Conservation (phyloP, 2,797 vertebrate species). For the Trematomus bernacchii region DNA sequence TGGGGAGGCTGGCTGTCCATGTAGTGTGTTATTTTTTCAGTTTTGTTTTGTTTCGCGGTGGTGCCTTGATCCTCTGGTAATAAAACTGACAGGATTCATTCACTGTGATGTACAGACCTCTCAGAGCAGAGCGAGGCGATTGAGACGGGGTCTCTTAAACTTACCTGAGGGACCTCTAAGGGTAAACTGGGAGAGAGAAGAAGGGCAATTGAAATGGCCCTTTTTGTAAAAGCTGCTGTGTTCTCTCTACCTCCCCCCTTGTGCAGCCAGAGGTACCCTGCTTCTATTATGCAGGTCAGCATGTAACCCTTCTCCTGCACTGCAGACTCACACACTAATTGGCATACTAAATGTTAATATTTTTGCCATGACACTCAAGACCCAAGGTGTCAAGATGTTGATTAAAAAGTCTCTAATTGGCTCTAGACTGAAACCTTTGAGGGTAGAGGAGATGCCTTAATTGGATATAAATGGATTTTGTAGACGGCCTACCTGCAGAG, state of each 20-base stretch:
- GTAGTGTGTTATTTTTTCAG: conserved; percentile 62
- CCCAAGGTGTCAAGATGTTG: conserved; percentile 77
- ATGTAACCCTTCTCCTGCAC: conserved; percentile 52
- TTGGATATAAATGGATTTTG: conserved; percentile 66
- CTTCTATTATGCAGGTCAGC: conserved; percentile 64
- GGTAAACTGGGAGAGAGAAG: conserved; percentile 60
- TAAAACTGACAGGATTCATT: conserved; percentile 86
- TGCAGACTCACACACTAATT: conserved; percentile 72
- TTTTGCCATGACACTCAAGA: conserved; percentile 74
- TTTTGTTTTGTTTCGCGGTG: conserved; percentile 74
- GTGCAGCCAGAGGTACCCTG: conserved; percentile 47
- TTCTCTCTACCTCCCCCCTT: conserved; percentile 35
- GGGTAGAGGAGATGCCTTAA: conserved; percentile 62
- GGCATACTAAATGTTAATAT: conserved; percentile 79
- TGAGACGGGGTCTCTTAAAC: conserved; percentile 80
- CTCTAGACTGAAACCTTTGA: conserved; percentile 70
- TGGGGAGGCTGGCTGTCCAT: conserved; percentile 54
- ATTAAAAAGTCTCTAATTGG: conserved; percentile 80
- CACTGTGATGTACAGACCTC: conserved; percentile 84
- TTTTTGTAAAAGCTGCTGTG: conserved; percentile 50
- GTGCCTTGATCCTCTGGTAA: conserved; percentile 78
- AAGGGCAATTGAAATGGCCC: conserved; percentile 71
- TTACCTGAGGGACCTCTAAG: conserved; percentile 78
- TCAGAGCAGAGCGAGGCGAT: conserved; percentile 77
- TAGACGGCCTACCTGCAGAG: conserved; percentile 59